Conservation (phyloP, 2,113 vertebrate species). For the Tragelaphus strepsiceros region DNA sequence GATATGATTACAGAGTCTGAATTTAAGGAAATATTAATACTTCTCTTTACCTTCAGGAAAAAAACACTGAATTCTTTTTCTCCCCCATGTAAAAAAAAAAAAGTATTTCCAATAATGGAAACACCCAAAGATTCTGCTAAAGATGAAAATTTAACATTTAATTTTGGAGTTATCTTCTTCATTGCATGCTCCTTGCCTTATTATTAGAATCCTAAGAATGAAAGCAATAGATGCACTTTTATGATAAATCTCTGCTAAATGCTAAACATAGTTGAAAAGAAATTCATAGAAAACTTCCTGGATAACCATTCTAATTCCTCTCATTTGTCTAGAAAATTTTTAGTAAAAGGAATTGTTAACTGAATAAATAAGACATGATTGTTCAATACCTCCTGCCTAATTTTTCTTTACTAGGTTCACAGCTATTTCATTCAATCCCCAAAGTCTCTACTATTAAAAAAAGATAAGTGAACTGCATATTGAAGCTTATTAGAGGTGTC, state of each 20-base stretch:
- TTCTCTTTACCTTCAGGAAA: not conserved
- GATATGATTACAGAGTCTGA: not conserved
- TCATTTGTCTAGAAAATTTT: not conserved
- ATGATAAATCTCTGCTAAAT: not conserved
- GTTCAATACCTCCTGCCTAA: not conserved
- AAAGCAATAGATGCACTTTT: not conserved
- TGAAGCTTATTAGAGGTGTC: constrained; percentile 10
- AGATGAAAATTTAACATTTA: not conserved
- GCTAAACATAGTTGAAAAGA: not conserved
- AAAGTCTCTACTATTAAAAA: constrained; percentile 20
- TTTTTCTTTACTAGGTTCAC: constrained; percentile 5
- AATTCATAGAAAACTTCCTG: not conserved
- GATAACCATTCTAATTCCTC: not conserved
- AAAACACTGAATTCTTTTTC: not conserved
- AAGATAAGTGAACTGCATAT: not conserved
- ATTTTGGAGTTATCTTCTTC: not conserved
- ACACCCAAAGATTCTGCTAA: not conserved
- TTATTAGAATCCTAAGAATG: not conserved
- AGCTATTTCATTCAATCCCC: constrained; percentile 45
- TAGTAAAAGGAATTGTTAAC: not conserved
- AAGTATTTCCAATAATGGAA: not conserved
- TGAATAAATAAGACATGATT: constrained; percentile 18
- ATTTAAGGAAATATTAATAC: not conserved
- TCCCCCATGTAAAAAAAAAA: not conserved
- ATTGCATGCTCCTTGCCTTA: not conserved